phyloP scores from a whole-genome alignment of 2,797 vertebrate genomes.

The Enteromius viviparus region DNA sequence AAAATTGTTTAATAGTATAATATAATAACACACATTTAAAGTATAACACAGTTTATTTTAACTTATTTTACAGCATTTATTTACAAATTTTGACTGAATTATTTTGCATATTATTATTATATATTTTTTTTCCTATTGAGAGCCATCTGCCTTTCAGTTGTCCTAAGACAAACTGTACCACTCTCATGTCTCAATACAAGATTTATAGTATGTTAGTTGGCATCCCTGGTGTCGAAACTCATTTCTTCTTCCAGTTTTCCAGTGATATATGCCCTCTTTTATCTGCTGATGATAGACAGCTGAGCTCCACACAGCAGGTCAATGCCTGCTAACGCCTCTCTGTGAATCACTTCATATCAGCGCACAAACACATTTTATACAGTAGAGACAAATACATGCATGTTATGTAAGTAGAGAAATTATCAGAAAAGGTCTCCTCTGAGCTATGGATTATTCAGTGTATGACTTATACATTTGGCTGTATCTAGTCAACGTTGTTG shows the following conservation, averaged over 20 bases:
- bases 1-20: background rate
- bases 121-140: background rate
- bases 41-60: background rate
- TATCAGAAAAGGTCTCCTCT: background rate
- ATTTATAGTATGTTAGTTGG: background rate
- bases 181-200: background rate
- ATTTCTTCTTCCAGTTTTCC: slow-evolving; percentile 46
- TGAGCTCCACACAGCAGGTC: slow-evolving; percentile 55
- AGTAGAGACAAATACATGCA: background rate
- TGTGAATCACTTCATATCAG: slow-evolving; percentile 61
- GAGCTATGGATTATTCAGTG: background rate
- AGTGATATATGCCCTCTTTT: slow-evolving; percentile 63
- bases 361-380: slow-evolving; percentile 1
- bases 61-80: background rate
- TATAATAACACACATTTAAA: background rate
- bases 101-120: background rate
- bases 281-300: slow-evolving; percentile 67
- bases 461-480: slow-evolving; percentile 12
- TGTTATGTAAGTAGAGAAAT: slow-evolving; percentile 1
- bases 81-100: background rate
- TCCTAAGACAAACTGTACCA: background rate
- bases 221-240: slow-evolving; percentile 20
- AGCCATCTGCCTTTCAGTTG: background rate
- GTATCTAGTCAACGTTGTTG: background rate
- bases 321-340: slow-evolving; percentile 54